Evolutionary conservation across 2,113 vertebrate genomes (phyloP).

Genomic region (Antechinus stuartii): DNA sequence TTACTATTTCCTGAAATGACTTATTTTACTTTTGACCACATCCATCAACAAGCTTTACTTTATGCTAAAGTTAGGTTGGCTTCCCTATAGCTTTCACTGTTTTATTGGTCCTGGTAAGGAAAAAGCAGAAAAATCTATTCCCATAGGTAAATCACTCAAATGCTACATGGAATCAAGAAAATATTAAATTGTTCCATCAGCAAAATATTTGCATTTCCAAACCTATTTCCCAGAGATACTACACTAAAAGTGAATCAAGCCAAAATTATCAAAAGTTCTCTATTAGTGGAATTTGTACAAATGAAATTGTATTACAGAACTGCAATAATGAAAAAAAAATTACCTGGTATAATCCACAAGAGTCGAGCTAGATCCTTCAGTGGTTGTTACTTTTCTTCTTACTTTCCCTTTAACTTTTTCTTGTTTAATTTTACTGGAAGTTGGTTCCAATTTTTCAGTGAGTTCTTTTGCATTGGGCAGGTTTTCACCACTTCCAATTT

Average conservation of each 20-base stretch:
- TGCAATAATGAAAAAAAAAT: neutral
- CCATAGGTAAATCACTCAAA: neutral
- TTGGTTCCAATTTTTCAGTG: constrained; percentile 80
- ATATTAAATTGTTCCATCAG: neutral
- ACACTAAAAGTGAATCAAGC: neutral
- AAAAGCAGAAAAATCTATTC: neutral
- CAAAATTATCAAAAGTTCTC: neutral
- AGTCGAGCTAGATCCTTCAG: constrained; percentile 82
- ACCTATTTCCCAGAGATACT: neutral
- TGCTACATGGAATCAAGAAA: neutral
- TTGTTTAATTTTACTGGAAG: constrained; percentile 83
- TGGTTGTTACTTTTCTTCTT: constrained; percentile 83
- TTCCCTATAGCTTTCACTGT: neutral
- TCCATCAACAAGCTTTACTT: neutral
- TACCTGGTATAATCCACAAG: constrained; percentile 92
- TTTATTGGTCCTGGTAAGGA: neutral
- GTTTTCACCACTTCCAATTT: constrained; percentile 87
- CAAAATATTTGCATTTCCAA: neutral
- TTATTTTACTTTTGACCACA: neutral
- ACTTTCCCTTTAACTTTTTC: constrained; percentile 87
- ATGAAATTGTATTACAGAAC: neutral
- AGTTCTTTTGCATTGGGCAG: constrained; percentile 80
- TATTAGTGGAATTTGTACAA: neutral
- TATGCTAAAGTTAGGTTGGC: neutral
- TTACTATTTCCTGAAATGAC: neutral